Evolutionary conservation across 2,888 invertebrate species (phyloP), one percentile per base, ranked within the genome.

Genomic region (Drosophila formosana): DNA sequence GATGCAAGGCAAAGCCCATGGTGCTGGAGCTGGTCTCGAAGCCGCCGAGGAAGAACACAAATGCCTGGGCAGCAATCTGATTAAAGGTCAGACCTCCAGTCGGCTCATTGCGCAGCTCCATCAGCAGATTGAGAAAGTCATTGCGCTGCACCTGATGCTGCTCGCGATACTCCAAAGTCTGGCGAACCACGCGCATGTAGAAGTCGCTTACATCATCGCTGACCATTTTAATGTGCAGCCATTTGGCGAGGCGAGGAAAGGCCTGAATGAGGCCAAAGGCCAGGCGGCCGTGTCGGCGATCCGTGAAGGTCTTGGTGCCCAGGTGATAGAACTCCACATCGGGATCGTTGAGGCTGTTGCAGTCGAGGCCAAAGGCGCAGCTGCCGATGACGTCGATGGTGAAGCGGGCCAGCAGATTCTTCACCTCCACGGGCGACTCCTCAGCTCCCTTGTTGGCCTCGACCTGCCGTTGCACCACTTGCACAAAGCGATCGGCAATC

Each of bases 41-140:
- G 3, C 94, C 94, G 13, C 94, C 94, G 25, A 92, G 68, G 61
- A 94, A 93, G 79, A 95, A 94, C 2, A 94, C 90, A 37, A 94
- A 92, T 6, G 94, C 93, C 68, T 95, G 94, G 0, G 94, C 93
- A 0, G 93, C 92, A 1, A 95, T 87, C 55, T 94, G 82, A 7
- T 93, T 91, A n/a, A 94, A 89, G 3, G 92, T 91, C 3, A 94
- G 82, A 0, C 88, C 89, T 0, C 80, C 88, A 0, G 63, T 67
- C 8, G 69, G 70, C 1, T 82, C 78, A 3, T 84, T 76, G 70
- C 93, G 91, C n/a, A 93, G 90, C 67, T 93, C 93, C 89, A 94
- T 92, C 7, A 94, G 82, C 1, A 94, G 85, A 75, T 94, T 92
- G 72, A 94, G 89, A 61, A 93, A 94, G 75, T 94, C 93, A 69